Evolutionary conservation across 2,113 vertebrate species (phyloP).

Genomic region (Cebidichthys violaceus): DNA sequence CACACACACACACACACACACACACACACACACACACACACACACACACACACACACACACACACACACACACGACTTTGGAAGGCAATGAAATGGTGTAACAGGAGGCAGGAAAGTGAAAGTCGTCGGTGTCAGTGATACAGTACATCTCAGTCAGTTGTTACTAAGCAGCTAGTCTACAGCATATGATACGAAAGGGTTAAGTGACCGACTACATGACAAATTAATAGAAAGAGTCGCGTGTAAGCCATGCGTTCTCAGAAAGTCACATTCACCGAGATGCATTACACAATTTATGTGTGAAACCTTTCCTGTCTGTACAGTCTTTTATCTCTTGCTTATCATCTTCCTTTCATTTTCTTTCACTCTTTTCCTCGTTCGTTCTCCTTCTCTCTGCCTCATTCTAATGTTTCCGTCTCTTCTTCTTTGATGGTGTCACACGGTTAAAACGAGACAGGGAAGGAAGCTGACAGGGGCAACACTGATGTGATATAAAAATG

Average conservation of each 20-base stretch:
- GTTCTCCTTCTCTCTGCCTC: background rate
- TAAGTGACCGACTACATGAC: constrained; percentile 55
- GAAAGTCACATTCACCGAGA: constrained; percentile 1
- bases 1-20: background rate
- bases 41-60: constrained; percentile 25
- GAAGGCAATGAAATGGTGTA: constrained; percentile 60
- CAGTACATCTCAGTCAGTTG: constrained; percentile 54
- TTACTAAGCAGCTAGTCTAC: constrained; percentile 45
- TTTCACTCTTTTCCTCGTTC: background rate
- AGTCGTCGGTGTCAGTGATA: constrained; percentile 70
- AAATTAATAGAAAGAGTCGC: constrained; percentile 54
- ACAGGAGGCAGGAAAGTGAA: constrained; percentile 72
- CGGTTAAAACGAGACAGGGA: constrained; percentile 24
- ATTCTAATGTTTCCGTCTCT: background rate
- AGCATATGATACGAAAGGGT: constrained; percentile 45
- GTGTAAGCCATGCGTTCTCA: constrained; percentile 3
- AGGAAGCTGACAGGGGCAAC: constrained; percentile 46
- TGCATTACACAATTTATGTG: background rate
- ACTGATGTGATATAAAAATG: constrained; percentile 53
- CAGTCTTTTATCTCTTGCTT: background rate
- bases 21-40: constrained; percentile 29
- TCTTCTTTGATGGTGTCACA: background rate
- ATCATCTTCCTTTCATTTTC: background rate
- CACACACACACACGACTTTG: constrained; percentile 10
- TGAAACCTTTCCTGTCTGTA: background rate